Evolutionary conservation across 2,888 invertebrate species (phyloP), one percentile per base, ranked within the genome.

Genomic region (Campoletis raptor): DNA sequence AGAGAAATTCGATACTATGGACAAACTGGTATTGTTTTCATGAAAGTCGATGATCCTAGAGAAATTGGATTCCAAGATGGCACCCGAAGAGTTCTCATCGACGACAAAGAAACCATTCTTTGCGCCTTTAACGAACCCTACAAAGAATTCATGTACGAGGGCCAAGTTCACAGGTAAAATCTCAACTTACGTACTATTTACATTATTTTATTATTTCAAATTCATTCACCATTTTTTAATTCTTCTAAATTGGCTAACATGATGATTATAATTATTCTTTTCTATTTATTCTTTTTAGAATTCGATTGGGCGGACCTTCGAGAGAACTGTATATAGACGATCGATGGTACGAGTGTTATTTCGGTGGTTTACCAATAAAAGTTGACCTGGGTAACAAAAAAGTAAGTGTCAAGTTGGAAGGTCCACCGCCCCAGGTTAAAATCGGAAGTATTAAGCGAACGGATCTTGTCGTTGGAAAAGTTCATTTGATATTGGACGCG

Each of bases 361-460:
- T 99, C 93, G 98, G 98, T 48, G 98, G 98, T 0, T 97, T 97
- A 69, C 97, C 98, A 0, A 96, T 98, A 72, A 96, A 96, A 1
- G 97, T 99, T 12, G 96, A 97, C 66, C 95, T 99, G 54, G 97
- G 97, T 83, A 97, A 97, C 1, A 96, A 97, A 86, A 96, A 96
- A n/a, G 96, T 97, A 86, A 95, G 96, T 67, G 96, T 99, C 0
- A 97, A 97, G 91, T 95, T 99, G 10, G 97, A 98, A 90, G 99
- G 99, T 0, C 98, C 98, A 0, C 96, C 98, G 5, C 99, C 99
- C 0, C 98, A 98, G 94, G 99, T 99, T 0, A 97, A 98, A 93
- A 98, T 99, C 85, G 98, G 98, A 0, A 96, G 96, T 52, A 95
- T 94, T 1, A 96, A 97, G 90, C 95, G 98, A 42, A 96, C 96